Conservation (phyloP, 2,113 vertebrate species). For the Alosa alosa region DNA sequence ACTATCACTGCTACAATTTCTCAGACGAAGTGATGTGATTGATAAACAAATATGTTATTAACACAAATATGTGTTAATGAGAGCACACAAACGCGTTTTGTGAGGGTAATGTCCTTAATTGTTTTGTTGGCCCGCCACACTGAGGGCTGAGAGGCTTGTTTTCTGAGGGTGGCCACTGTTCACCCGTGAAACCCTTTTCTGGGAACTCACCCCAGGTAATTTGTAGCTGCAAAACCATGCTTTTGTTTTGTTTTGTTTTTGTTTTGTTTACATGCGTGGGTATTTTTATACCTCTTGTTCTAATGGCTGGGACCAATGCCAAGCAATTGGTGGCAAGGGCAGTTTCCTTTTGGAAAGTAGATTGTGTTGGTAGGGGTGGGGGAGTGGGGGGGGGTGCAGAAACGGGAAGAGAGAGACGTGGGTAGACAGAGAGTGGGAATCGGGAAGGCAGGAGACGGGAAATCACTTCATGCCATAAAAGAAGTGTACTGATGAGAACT, state of each 20-base stretch:
- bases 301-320: conserved; percentile 18
- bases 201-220: not conserved
- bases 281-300: conserved; percentile 1
- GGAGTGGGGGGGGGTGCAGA: not conserved
- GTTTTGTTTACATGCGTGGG: not conserved
- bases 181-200: not conserved
- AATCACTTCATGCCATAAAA: not conserved
- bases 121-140: no score
- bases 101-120: no score
- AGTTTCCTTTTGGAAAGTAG: not conserved
- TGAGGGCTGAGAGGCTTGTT: not conserved
- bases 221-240: not conserved
- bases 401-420: conserved; percentile 15
- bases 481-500: not conserved
- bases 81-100: no score
- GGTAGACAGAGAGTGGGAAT: not conserved
- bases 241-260: conserved; percentile 1
- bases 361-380: not conserved
- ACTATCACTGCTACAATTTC: not conserved
- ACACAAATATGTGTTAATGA: no score
- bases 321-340: conserved; percentile 38
- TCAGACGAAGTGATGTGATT: not conserved
- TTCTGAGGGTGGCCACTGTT: not conserved
- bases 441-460: not conserved
- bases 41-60: no score